Percentiles rank a stretch among this genome's conserved stretches.
Conservation (phyloP, 2,888 invertebrate species). For the Ferrisia virgata region DNA sequence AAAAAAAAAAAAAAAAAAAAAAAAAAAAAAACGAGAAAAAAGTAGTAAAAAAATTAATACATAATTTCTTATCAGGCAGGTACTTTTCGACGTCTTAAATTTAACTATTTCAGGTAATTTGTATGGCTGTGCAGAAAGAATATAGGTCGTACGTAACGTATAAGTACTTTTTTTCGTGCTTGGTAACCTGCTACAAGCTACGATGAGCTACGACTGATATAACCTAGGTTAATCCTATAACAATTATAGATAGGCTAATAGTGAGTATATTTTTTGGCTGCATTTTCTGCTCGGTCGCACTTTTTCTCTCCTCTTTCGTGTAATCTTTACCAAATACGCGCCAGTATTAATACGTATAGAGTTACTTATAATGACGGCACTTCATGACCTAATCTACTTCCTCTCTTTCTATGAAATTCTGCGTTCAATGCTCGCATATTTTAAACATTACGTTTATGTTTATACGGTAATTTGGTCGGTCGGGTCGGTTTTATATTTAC, state of each 20-base stretch:
- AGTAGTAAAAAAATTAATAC: too few relatives aligned
- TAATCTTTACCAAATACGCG: constrained; percentile 26
- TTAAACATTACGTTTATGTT: constrained; percentile 3
- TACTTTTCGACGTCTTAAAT: not conserved
- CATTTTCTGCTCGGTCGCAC: constrained; percentile 34
- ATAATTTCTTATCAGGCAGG: too few relatives aligned
- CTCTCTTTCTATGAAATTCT: constrained; percentile 36
- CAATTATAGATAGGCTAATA: constrained; percentile 1
- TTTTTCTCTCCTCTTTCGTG: not conserved
- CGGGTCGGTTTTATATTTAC: not conserved
- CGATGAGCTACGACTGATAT: constrained; percentile 28
- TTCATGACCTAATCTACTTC: constrained; percentile 46
- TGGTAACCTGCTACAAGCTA: not conserved
- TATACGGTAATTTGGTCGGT: not conserved
- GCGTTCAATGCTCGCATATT: constrained; percentile 31
- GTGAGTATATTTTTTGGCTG: constrained; percentile 20
- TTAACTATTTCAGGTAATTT: not conserved
- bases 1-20: too few relatives aligned
- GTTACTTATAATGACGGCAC: constrained; percentile 14
- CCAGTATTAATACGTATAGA: not conserved
- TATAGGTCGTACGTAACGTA: not conserved
- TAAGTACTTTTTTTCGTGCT: not conserved
- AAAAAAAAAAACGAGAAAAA: too few relatives aligned
- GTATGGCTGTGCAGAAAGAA: not conserved
- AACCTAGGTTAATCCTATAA: constrained; percentile 37